Percentiles rank a stretch among this genome's conserved stretches.
Conservation (phyloP, 2,113 vertebrate species). For the Bos javanicus region DNA sequence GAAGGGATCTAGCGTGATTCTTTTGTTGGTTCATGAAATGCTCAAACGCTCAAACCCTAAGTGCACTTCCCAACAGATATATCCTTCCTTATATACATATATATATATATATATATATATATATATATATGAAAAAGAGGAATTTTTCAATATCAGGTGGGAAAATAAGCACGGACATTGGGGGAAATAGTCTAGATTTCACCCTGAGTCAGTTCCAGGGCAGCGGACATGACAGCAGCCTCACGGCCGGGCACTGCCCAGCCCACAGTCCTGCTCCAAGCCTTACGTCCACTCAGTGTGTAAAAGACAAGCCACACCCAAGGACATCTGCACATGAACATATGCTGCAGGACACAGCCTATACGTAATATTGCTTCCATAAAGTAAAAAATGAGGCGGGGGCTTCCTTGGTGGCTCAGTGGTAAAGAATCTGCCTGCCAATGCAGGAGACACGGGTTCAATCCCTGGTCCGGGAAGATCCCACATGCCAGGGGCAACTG, state of each 20-base stretch:
- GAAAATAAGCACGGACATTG: background rate
- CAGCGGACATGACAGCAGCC: background rate
- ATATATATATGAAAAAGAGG: background rate
- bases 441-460: background rate
- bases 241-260: background rate
- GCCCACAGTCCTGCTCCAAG: background rate
- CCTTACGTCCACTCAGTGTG: background rate
- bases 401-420: background rate
- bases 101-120: background rate
- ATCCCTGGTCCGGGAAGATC: background rate
- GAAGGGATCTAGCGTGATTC: background rate
- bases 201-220: background rate
- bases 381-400: background rate
- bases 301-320: background rate
- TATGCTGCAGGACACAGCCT: background rate
- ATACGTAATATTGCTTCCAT: background rate
- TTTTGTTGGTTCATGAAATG: slow-evolving; percentile 11
- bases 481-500: rapidly evolving
- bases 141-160: background rate
- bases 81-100: background rate
- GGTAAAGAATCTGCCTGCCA: background rate
- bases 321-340: background rate
- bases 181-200: background rate
- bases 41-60: slow-evolving; percentile 34
- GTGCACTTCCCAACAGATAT: background rate